A percentile compares a stretch with the other conserved stretches of the same genome.
These are phyloP conservation scores for Listrodromus nycthemerus DNA, from an alignment of 2,888 invertebrate species.

Conservation along the genomic window DNA sequence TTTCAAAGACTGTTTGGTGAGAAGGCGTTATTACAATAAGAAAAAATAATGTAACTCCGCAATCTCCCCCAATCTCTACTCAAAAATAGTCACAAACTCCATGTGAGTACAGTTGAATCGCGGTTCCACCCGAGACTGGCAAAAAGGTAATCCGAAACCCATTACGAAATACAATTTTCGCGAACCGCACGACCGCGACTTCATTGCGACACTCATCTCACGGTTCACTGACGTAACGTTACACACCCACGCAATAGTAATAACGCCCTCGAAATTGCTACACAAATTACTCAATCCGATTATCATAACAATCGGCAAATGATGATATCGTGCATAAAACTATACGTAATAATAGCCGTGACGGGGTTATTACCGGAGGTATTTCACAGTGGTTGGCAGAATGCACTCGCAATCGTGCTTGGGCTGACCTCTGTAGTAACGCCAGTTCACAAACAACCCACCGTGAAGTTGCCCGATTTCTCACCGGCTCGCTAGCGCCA, in stretches of 20 bases:
- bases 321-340: conserved; percentile 40
- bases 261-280: conserved; percentile 28
- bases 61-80: background rate
- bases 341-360: conserved; percentile 26
- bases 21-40: background rate
- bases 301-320: conserved; percentile 42
- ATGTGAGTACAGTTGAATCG: background rate
- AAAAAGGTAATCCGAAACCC: conserved; percentile 2
- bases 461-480: background rate
- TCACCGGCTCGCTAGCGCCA: background rate
- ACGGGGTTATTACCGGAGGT: conserved; percentile 50
- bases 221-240: background rate
- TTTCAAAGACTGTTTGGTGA: no score
- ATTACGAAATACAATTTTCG: background rate
- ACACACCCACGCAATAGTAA: conserved; percentile 1
- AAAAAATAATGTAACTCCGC: background rate
- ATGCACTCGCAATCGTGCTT: conserved; percentile 44
- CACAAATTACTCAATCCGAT: conserved; percentile 58
- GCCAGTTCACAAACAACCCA: background rate
- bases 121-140: background rate
- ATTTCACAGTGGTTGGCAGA: conserved; percentile 24
- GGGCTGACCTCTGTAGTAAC: conserved; percentile 23
- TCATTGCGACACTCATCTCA: conserved; percentile 6
- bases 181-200: background rate
- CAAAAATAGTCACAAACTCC: background rate